Evolutionary conservation across 2,113 vertebrate species (phyloP).

Genomic region (rabbit (Oryctolagus cuniculus)): mOryCun1.1 NC_091440.1:62402001-62402500

Average conservation of each 20-base stretch:
- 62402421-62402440: background rate
- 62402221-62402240: background rate
- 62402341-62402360: background rate
- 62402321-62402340: no score
- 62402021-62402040: slow-evolving; percentile 80
- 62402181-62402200: background rate
- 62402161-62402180: background rate
- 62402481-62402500: background rate
- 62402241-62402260: background rate
- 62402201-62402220: background rate
- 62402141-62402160: background rate
- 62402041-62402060: slow-evolving; percentile 81
- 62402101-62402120: background rate
- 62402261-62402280: background rate
- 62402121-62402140: background rate
- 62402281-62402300: no score
- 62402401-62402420: background rate
- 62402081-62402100: slow-evolving; percentile 58
- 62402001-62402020: slow-evolving; percentile 75
- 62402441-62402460: background rate
- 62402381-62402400: background rate
- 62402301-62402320: background rate
- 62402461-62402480: background rate
- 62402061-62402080: slow-evolving; percentile 59
- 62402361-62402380: background rate